phyloP scores from a whole-genome alignment of 1,140 invertebrate genomes.

The Coboldia fuscipes region DNA sequence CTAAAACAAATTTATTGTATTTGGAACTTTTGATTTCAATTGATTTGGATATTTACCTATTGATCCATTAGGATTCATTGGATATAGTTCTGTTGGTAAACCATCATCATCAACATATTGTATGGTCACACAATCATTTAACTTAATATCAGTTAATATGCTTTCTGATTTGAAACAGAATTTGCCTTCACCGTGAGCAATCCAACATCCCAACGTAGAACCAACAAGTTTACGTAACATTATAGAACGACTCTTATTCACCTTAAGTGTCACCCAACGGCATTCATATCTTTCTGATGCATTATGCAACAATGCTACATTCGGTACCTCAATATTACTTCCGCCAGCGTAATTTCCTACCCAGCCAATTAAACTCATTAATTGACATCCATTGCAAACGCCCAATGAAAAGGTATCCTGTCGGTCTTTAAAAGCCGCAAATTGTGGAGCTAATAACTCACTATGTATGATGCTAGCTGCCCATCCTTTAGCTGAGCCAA shows the following conservation, averaged over 20 bases:
- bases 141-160: slow-evolving; percentile 31
- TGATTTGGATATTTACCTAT: slow-evolving; percentile 34
- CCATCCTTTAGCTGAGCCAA: slow-evolving; percentile 96
- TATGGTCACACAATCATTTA: slow-evolving; percentile 44
- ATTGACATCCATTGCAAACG: slow-evolving; percentile 93
- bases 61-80: slow-evolving; percentile 90
- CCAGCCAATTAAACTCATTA: slow-evolving; percentile 77
- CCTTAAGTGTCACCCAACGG: slow-evolving; percentile 65
- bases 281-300: slow-evolving; percentile 78
- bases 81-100: slow-evolving; percentile 56
- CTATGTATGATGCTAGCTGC: slow-evolving; percentile 72
- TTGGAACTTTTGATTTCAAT: neutral
- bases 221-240: slow-evolving; percentile 77
- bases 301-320: slow-evolving; percentile 68
- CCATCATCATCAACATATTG: slow-evolving; percentile 68
- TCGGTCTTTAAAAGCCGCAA: slow-evolving; percentile 46
- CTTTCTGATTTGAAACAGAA: slow-evolving; percentile 32
- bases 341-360: slow-evolving; percentile 26
- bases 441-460: slow-evolving; percentile 37
- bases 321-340: slow-evolving; percentile 21
- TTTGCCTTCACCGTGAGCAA: slow-evolving; percentile 89
- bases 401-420: slow-evolving; percentile 84
- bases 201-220: slow-evolving; percentile 76
- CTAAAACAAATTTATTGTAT: slow-evolving; percentile 19
- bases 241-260: slow-evolving; percentile 44